These are phyloP conservation scores for Noturus placidus DNA, from an alignment of 2,113 vertebrate genomes.

Conservation along the genomic window DNA sequence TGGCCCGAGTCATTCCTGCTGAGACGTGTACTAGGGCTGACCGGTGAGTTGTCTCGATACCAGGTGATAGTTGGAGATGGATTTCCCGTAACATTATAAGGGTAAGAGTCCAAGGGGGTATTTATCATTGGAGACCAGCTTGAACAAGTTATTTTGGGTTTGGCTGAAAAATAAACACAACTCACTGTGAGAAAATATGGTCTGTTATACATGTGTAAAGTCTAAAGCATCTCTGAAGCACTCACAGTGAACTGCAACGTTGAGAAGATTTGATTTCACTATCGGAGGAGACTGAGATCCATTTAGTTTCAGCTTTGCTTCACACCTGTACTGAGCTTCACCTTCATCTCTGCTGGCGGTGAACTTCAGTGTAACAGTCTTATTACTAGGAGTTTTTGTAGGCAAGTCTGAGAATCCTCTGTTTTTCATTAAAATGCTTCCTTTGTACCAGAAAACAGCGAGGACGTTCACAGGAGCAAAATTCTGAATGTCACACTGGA, in stretches of 20 bases:
- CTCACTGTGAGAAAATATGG: not conserved
- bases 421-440: accelerated
- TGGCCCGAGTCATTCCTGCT: constrained; percentile 46
- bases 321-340: constrained; percentile 48
- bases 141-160: constrained; percentile 44
- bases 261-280: constrained; percentile 39
- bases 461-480: constrained; percentile 58
- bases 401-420: not conserved
- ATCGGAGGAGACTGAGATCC: constrained; percentile 32
- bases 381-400: not conserved
- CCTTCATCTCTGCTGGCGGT: constrained; percentile 35
- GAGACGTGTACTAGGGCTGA: constrained; percentile 30
- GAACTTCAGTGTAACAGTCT: not conserved
- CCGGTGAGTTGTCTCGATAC: not conserved
- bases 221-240: not conserved
- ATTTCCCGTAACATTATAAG: constrained; percentile 35
- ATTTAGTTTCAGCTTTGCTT: constrained; percentile 50
- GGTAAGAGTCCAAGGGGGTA: not conserved
- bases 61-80: constrained; percentile 54
- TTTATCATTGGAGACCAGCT: not conserved
- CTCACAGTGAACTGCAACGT: constrained; percentile 59
- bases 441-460: constrained; percentile 57
- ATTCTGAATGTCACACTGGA: constrained; percentile 63
- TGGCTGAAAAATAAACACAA: constrained; percentile 42
- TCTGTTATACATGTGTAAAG: not conserved